Conservation (phyloP, 2,113 vertebrate species). For the Lutjanus erythropterus region DNA sequence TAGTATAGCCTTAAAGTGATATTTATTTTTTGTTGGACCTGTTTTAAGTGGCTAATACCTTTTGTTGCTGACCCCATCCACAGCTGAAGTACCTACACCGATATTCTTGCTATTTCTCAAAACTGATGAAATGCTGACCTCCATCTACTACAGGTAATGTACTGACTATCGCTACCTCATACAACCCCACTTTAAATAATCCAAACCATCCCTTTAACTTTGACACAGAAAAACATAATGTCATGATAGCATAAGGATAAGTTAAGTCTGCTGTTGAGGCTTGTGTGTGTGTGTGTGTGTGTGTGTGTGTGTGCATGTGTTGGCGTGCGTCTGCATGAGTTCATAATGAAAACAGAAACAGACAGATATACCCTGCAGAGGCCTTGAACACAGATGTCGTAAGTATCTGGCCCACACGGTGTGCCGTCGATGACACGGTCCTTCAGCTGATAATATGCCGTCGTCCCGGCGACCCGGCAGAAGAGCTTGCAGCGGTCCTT, state of each 20-base stretch:
- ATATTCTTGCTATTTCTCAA: too few species aligned
- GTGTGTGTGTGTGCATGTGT: neutral
- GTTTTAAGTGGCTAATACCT: too few species aligned
- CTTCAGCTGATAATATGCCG: constrained; percentile 95
- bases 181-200: too few species aligned
- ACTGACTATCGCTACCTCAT: too few species aligned
- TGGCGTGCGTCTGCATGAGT: too few species aligned
- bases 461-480: constrained; percentile 94
- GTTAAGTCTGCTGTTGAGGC: neutral
- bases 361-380: constrained; percentile 91
- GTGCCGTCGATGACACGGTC: constrained; percentile 95
- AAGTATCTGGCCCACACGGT: constrained; percentile 92
- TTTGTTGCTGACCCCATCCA: too few species aligned
- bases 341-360: neutral
- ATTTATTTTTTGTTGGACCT: too few species aligned
- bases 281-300: neutral
- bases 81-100: too few species aligned
- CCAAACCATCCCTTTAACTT: too few species aligned
- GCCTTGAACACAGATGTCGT: constrained; percentile 98
- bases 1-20: too few species aligned
- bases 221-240: neutral
- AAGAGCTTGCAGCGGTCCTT: constrained; percentile 99
- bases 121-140: too few species aligned
- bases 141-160: too few species aligned
- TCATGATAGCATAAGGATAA: neutral